phyloP scores from a whole-genome alignment of 2,888 invertebrate species.

The Tuta absoluta region DNA sequence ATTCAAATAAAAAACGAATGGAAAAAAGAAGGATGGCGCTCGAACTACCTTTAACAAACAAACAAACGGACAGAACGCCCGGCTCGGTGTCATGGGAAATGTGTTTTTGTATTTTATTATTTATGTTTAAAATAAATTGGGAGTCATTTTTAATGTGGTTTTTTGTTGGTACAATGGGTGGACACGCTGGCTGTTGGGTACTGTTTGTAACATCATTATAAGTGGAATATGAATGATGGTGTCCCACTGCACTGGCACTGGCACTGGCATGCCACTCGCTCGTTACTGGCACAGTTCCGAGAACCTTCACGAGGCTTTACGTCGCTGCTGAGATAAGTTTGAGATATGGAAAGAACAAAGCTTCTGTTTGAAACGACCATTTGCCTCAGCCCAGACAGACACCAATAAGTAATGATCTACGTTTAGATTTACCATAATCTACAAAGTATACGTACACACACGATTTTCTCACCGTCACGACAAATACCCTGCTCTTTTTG shows the following conservation, averaged over 20 bases:
- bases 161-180: slow-evolving; percentile 76
- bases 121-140: slow-evolving; percentile 78
- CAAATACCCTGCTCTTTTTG: background rate
- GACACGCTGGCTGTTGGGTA: slow-evolving; percentile 77
- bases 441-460: background rate
- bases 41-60: slow-evolving; percentile 34
- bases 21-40: slow-evolving; percentile 71
- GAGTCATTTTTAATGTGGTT: slow-evolving; percentile 72
- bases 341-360: slow-evolving; percentile 19
- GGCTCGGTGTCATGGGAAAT: slow-evolving; percentile 75
- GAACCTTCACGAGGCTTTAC: background rate
- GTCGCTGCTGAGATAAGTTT: slow-evolving; percentile 7
- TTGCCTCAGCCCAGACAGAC: slow-evolving; percentile 13
- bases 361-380: slow-evolving; percentile 10
- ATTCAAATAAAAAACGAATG: slow-evolving; percentile 69
- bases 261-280: slow-evolving; percentile 21
- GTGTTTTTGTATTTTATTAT: slow-evolving; percentile 49
- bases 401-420: background rate
- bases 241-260: slow-evolving; percentile 19
- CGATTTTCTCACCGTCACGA: background rate
- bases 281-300: slow-evolving; percentile 39
- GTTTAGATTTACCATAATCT: background rate
- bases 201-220: slow-evolving; percentile 81
- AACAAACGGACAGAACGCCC: slow-evolving; percentile 59
- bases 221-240: slow-evolving; percentile 77